These are phyloP conservation scores for Seladonia tumulorum DNA, from an alignment of 2,888 invertebrate species.

Conservation along the genomic window DNA sequence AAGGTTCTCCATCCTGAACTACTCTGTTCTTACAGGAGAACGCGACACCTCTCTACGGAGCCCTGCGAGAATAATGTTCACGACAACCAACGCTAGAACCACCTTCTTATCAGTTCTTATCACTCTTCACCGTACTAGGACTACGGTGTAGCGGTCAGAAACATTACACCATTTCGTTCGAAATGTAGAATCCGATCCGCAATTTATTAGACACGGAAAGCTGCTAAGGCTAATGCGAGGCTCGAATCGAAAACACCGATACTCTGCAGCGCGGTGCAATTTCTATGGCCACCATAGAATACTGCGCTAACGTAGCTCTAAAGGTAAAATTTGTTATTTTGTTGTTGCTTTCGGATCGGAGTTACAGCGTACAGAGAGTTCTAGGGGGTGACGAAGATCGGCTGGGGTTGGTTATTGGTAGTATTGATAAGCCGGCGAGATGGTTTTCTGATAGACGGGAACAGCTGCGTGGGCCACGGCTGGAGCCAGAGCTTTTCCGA, in stretches of 20 bases:
- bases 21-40: background rate
- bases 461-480: slow-evolving; percentile 78
- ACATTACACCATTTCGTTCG: no score
- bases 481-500: slow-evolving; percentile 80
- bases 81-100: background rate
- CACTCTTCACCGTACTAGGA: background rate
- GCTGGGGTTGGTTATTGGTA: slow-evolving; percentile 63
- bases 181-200: no score
- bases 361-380: background rate
- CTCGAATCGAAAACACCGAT: no score
- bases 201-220: no score
- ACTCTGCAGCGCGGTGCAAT: no score
- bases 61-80: no score
- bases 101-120: background rate
- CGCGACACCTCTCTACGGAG: no score
- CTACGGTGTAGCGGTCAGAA: no score
- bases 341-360: background rate
- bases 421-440: slow-evolving; percentile 75
- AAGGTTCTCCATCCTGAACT: background rate
- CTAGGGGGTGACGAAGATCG: background rate
- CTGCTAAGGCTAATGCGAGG: no score
- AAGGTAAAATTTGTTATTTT: no score
- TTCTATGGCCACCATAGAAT: no score
- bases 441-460: slow-evolving; percentile 79
- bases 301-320: no score